phyloP scores from a whole-genome alignment of 2,888 invertebrate genomes.

The Nasonia oneida region DNA sequence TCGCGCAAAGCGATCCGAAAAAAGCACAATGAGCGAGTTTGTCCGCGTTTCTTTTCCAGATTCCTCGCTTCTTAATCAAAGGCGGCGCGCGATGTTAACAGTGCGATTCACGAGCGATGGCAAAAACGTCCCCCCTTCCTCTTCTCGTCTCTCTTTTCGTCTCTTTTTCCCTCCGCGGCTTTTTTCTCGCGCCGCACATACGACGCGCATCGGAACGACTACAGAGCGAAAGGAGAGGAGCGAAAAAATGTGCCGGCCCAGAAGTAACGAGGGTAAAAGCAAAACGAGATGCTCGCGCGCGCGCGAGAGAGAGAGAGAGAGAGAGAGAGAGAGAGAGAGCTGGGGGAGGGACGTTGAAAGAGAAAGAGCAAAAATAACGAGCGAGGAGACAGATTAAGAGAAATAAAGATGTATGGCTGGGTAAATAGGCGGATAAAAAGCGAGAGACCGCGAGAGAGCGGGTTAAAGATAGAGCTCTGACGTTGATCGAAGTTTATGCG shows the following conservation, averaged over 20 bases:
- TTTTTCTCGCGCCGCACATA: conserved; percentile 43
- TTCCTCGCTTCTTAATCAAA: conserved; percentile 68
- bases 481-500: conserved; percentile 46
- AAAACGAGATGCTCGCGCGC: conserved; percentile 16
- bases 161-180: conserved; percentile 19
- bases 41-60: conserved; percentile 68
- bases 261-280: conserved; percentile 55
- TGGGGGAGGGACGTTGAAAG: conserved; percentile 18
- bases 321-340: background rate
- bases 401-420: conserved; percentile 59
- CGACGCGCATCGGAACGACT: background rate
- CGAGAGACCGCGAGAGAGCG: background rate
- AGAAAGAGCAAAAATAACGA: conserved; percentile 46
- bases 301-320: too few relatives aligned
- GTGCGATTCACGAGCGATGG: conserved; percentile 65
- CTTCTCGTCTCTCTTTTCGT: conserved; percentile 8
- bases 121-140: conserved; percentile 59
- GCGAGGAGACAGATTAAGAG: conserved; percentile 59
- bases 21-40: conserved; percentile 67
- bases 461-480: conserved; percentile 45
- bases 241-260: conserved; percentile 46
- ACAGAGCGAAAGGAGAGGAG: background rate
- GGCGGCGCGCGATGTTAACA: conserved; percentile 67
- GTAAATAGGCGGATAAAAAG: conserved; percentile 56
- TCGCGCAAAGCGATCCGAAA: conserved; percentile 64